These are phyloP conservation scores for Nylanderia fulva DNA, from an alignment of 1,140 invertebrate species.

Conservation along the genomic window DNA sequence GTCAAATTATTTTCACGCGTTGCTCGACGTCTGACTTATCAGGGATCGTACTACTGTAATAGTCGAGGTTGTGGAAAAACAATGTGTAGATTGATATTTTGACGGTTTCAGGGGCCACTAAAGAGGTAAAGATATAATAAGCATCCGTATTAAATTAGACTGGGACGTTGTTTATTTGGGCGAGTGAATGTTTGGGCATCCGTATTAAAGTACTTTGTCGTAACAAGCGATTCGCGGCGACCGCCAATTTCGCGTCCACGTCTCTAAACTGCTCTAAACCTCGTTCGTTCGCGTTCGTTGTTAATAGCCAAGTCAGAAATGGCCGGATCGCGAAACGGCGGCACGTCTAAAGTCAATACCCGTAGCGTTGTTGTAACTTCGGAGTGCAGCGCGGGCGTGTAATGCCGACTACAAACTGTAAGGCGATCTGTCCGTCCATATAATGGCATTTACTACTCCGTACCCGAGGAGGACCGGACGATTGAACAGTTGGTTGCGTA, in stretches of 20 bases:
- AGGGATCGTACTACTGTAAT: no score
- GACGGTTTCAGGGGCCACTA: background rate
- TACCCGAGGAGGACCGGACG: constrained; percentile 32
- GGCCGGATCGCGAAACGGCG: constrained; percentile 37
- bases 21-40: no score
- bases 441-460: constrained; percentile 51
- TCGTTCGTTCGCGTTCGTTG: constrained; percentile 9
- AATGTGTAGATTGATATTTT: background rate
- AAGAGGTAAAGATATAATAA: background rate
- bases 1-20: no score
- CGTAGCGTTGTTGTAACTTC: constrained; percentile 64
- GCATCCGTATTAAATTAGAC: background rate
- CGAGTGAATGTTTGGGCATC: background rate
- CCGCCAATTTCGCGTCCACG: constrained; percentile 38
- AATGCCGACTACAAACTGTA: constrained; percentile 52
- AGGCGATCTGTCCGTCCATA: constrained; percentile 59
- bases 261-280: constrained; percentile 22
- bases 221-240: constrained; percentile 26
- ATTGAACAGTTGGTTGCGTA: constrained; percentile 47
- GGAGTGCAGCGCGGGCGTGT: constrained; percentile 42
- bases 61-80: no score
- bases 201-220: constrained; percentile 22
- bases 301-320: constrained; percentile 52
- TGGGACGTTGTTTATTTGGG: background rate
- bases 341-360: constrained; percentile 43